Percentiles rank a stretch among this genome's conserved stretches.
These are phyloP conservation scores for Belonocnema kinseyi DNA, from an alignment of 1,140 invertebrate species.

Conservation along the genomic window DNA sequence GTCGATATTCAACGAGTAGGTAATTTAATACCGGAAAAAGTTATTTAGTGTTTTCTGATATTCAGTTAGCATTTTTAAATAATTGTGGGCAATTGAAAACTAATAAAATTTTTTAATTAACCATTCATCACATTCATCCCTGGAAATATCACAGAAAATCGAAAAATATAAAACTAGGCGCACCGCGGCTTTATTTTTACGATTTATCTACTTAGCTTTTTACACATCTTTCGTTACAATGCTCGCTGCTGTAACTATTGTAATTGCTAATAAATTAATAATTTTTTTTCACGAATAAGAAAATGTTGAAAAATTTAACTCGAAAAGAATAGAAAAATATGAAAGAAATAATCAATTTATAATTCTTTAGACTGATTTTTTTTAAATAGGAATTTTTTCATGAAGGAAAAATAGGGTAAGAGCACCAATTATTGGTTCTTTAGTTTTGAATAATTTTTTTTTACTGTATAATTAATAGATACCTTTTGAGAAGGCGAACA, in stretches of 20 bases:
- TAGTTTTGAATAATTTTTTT: too few relatives aligned
- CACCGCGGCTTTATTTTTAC: constrained; percentile 16
- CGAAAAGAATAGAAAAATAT: not conserved
- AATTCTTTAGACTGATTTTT: too few relatives aligned
- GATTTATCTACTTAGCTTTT: constrained; percentile 8
- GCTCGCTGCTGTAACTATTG: constrained; percentile 11
- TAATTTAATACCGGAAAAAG: too few relatives aligned
- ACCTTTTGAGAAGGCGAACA: too few relatives aligned
- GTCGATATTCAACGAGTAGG: too few relatives aligned
- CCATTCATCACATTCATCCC: not conserved
- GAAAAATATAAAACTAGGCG: constrained; percentile 30
- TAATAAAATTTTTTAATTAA: not conserved
- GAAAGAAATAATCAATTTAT: too few relatives aligned
- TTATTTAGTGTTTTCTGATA: too few relatives aligned
- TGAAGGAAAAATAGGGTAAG: too few relatives aligned
- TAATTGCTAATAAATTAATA: not conserved
- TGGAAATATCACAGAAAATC: constrained; percentile 31
- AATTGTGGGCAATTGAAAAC: not conserved
- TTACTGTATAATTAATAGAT: too few relatives aligned
- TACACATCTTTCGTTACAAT: constrained; percentile 6
- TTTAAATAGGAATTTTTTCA: too few relatives aligned
- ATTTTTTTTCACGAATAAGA: not conserved
- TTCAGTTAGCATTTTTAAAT: not conserved
- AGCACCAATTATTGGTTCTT: too few relatives aligned
- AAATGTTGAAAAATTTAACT: not conserved